Evolutionary conservation across 2,888 invertebrate species (phyloP), one percentile per base, ranked within the genome.

Genomic region (Metopia argyrocephala): DNA sequence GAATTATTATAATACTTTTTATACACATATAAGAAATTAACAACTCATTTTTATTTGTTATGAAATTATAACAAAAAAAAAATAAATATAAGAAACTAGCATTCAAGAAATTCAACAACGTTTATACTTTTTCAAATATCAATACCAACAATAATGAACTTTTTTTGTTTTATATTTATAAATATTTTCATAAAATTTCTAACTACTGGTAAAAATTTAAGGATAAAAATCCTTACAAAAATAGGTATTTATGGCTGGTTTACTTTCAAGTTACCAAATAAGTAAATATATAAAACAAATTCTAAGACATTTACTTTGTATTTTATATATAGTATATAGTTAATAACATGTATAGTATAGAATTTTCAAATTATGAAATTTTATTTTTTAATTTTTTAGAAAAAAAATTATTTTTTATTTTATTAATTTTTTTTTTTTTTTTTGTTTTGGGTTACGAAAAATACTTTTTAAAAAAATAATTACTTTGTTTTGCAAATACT

Each of bases 401-500:
- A 74, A 78, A 71, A 71, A 64, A 15, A 38, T 59, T 59, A 25
- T 70, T 25, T 48, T 27, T 15, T 48, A 57, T 69, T 21, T 64
- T 48, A n/a, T 57, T 71, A 15, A 31, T 54, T 28, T 56, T 18
- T 57, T 59, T 62, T 68, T 82, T 68, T 38, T 61, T 70, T 76
- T 76, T 73, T 28, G 62, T 71, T 71, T 76, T 78, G 64, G 21
- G 68, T 73, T 79, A 82, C 81, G 71, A 82, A 81, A 80, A 79
- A 84, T 84, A 83, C 84, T 83, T 84, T 76, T 79, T 73, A 83
- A 84, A 81, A 76, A 85, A 86, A 86, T 86, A 86, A 86, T 86
- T 86, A 86, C 86, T 86, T 86, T 86, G 84, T 85, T 85, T 86
- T 85, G 85, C 86, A 85, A 81, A 85, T 85, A 86, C 85, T 87